Conservation (phyloP, 2,113 vertebrate species). For the Cryptomyrus ogoouensis region DNA sequence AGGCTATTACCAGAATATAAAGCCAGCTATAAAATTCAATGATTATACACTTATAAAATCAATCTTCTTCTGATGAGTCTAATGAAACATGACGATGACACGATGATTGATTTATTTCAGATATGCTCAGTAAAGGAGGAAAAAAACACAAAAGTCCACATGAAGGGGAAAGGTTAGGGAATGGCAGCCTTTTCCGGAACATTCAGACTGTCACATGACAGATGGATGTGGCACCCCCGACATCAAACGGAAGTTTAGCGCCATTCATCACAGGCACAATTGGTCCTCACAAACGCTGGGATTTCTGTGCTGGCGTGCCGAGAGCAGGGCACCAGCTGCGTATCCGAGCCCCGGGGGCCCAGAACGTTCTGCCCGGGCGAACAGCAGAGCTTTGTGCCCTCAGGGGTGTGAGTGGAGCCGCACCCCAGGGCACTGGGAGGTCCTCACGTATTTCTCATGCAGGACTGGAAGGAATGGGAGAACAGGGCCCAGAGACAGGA, state of each 20-base stretch:
- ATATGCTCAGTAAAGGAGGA: neutral
- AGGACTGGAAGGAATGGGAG: neutral
- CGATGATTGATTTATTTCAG: neutral
- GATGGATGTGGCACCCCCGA: neutral
- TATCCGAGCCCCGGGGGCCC: neutral
- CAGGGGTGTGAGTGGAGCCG: neutral
- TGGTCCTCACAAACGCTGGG: neutral
- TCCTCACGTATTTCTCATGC: neutral
- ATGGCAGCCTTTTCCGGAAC: neutral
- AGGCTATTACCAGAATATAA: neutral
- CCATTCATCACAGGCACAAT: slow-evolving; percentile 19
- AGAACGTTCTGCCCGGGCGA: neutral
- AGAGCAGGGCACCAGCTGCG: neutral
- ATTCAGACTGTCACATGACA: neutral
- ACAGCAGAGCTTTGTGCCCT: slow-evolving; percentile 14
- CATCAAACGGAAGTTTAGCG: neutral
- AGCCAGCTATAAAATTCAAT: neutral
- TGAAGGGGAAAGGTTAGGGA: neutral
- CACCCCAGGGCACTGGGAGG: neutral
- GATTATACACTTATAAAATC: neutral
- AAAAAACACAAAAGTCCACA: neutral
- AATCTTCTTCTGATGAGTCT: neutral
- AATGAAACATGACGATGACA: neutral
- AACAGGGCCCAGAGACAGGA: neutral
- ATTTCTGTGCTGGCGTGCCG: neutral